Evolutionary conservation across 2,113 vertebrate species (phyloP).

Genomic region (Microcebus tavaratra): DNA sequence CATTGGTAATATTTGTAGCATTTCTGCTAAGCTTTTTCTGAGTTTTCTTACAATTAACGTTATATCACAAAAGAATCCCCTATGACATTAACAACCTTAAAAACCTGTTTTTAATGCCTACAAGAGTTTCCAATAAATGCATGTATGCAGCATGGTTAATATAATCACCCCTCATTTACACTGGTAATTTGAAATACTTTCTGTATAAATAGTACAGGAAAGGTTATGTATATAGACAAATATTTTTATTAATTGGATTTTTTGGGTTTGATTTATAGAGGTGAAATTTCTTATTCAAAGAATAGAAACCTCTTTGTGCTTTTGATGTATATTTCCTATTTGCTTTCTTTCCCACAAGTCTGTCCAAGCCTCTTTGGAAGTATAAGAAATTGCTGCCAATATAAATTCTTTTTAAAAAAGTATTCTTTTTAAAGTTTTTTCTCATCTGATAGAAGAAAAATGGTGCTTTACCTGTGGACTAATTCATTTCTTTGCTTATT

Average conservation of each 20-base stretch:
- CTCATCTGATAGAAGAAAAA: neutral
- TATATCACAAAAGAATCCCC: neutral
- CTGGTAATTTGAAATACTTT: neutral
- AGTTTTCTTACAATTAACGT: neutral
- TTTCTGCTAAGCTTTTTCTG: neutral
- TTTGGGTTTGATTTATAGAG: neutral
- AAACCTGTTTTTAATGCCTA: neutral
- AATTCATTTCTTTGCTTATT: neutral
- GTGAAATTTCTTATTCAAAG: neutral
- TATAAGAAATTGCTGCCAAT: neutral
- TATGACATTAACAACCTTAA: neutral
- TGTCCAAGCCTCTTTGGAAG: neutral
- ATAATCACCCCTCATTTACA: neutral
- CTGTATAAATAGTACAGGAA: neutral
- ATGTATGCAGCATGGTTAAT: neutral
- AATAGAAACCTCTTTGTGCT: neutral
- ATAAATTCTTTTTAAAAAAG: neutral
- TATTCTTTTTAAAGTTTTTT: neutral
- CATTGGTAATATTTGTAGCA: neutral
- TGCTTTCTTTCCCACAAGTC: neutral
- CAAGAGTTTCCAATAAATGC: neutral
- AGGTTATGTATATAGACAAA: neutral
- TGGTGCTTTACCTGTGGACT: neutral
- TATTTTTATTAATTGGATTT: neutral
- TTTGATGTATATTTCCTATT: neutral